Conservation (phyloP, 2,113 vertebrate species). For the Marmota monax region DNA sequence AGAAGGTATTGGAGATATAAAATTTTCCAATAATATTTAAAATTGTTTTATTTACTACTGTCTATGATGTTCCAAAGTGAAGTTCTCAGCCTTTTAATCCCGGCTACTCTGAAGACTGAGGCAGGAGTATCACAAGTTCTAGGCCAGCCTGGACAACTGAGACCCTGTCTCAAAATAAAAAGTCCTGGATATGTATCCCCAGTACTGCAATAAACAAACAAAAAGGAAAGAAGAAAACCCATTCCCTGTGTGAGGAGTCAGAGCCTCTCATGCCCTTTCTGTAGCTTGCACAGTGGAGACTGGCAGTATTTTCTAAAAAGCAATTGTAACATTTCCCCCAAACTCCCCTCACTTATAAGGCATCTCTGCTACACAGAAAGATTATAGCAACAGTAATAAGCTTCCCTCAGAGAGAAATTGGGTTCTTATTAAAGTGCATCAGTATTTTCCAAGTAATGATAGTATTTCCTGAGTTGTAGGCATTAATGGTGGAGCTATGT, state of each 20-base stretch:
- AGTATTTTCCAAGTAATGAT: neutral
- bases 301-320: neutral
- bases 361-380: neutral
- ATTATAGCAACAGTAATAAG: neutral
- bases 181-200: neutral
- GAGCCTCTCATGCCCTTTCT: neutral
- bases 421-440: neutral
- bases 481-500: neutral
- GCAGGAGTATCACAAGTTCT: neutral
- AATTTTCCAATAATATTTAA: neutral
- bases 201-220: neutral
- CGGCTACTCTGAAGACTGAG: neutral
- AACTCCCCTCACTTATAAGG: neutral
- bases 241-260: neutral
- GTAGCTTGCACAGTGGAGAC: neutral
- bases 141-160: neutral
- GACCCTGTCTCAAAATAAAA: neutral
- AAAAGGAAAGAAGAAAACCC: neutral
- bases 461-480: neutral
- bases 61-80: neutral
- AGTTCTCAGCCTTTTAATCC: neutral
- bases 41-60: neutral
- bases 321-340: neutral
- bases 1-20: neutral
- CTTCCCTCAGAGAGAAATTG: neutral